Evolutionary conservation across 2,888 invertebrate species (phyloP).

Genomic region (Vanessa cardui): DNA sequence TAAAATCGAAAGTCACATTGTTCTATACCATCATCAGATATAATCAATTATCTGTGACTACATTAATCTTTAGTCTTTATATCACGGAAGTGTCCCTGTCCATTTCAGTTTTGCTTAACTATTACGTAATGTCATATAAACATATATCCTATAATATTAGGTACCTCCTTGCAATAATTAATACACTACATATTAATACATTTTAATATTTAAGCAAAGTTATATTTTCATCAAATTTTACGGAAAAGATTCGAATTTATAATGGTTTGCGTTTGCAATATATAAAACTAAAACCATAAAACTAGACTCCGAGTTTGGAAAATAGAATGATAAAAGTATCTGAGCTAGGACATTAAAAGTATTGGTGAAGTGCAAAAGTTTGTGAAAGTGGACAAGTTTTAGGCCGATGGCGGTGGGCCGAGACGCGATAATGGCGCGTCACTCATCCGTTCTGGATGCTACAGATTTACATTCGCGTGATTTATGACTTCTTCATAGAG

Average conservation of each 20-base stretch:
- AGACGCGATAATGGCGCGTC: slow-evolving; percentile 78
- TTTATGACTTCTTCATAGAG: slow-evolving; percentile 82
- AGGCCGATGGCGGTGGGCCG: slow-evolving; percentile 57
- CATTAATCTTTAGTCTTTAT: too few relatives aligned
- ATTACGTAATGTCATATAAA: neutral
- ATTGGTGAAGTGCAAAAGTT: slow-evolving; percentile 51
- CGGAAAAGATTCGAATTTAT: slow-evolving; percentile 7
- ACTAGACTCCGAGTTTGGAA: slow-evolving; percentile 43
- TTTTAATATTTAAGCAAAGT: too few relatives aligned
- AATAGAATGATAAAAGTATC: slow-evolving; percentile 47
- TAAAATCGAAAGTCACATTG: too few relatives aligned
- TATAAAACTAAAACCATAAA: slow-evolving; percentile 41
- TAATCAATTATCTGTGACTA: too few relatives aligned
- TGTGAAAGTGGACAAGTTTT: slow-evolving; percentile 61
- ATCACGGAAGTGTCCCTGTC: neutral
- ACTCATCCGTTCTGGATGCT: slow-evolving; percentile 79
- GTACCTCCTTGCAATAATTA: neutral
- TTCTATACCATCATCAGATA: too few relatives aligned
- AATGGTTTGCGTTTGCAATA: slow-evolving; percentile 23
- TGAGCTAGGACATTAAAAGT: slow-evolving; percentile 50
- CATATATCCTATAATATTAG: too few relatives aligned
- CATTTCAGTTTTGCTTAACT: neutral
- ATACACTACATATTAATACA: too few relatives aligned
- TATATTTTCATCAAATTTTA: neutral
- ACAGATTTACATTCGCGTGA: slow-evolving; percentile 81